A percentile compares a stretch with the other conserved stretches of the same genome.
phyloP scores from a whole-genome alignment of 2,797 vertebrate genomes.

The Periophthalmus magnuspinnatus region DNA sequence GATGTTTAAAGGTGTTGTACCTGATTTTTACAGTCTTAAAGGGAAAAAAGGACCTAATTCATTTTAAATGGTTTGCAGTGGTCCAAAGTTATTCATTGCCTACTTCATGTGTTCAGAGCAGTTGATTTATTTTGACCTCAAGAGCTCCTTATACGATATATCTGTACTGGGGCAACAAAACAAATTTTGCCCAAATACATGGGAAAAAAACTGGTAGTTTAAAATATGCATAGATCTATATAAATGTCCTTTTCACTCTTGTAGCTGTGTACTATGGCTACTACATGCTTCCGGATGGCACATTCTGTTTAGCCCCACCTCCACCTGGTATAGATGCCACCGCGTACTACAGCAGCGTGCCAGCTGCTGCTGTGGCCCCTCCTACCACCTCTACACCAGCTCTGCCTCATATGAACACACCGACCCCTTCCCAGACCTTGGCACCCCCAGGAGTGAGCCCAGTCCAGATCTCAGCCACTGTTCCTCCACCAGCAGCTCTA shows the following conservation, averaged over 20 bases:
- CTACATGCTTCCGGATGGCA: conserved; percentile 95
- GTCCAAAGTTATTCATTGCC: too few relatives aligned
- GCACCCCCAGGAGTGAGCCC: conserved; percentile 34
- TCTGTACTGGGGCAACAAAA: too few relatives aligned
- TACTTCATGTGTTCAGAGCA: too few relatives aligned
- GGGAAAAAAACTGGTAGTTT: too few relatives aligned
- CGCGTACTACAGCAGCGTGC: conserved; percentile 84
- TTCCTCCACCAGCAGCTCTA: conserved; percentile 41
- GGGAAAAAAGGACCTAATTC: too few relatives aligned
- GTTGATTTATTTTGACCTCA: too few relatives aligned
- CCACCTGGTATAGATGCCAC: conserved; percentile 89
- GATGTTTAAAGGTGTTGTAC: background rate
- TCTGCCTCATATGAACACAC: conserved; percentile 78
- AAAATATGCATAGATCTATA: background rate
- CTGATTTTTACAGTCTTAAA: too few relatives aligned
- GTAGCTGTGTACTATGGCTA: conserved; percentile 95
- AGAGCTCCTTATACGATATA: too few relatives aligned
- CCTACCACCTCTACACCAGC: conserved; percentile 67
- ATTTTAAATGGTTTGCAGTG: too few relatives aligned
- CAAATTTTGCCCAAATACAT: too few relatives aligned
- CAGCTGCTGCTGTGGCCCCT: conserved; percentile 78
- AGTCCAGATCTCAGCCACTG: conserved; percentile 39
- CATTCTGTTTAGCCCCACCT: conserved; percentile 91
- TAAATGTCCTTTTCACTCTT: conserved; percentile 40
- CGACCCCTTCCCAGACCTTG: conserved; percentile 67